These are phyloP conservation scores for Enteromius radiatus DNA, from an alignment of 2,797 vertebrate genomes.

Conservation along the genomic window DNA sequence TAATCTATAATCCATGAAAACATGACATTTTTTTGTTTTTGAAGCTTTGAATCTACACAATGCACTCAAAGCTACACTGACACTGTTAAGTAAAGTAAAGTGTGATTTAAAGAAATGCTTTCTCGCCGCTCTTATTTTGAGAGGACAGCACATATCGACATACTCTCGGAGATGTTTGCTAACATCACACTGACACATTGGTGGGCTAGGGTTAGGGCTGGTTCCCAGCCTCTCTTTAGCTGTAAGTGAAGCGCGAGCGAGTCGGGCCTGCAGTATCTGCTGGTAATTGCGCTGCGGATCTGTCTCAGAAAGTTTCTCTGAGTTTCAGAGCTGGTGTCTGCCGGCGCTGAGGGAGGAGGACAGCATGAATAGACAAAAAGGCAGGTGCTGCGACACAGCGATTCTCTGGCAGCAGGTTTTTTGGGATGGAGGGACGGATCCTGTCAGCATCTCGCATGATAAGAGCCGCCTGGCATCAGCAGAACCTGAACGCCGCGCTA, in stretches of 20 bases:
- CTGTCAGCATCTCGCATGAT: constrained; percentile 59
- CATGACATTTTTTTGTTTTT: background rate
- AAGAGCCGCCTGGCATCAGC: constrained; percentile 61
- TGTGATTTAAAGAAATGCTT: background rate
- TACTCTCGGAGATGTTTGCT: too few relatives aligned
- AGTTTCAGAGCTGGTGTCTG: constrained; percentile 21
- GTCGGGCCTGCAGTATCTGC: background rate
- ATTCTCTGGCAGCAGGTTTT: constrained; percentile 36
- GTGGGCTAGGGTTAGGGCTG: too few relatives aligned
- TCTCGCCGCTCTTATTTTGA: background rate
- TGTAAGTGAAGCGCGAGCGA: background rate
- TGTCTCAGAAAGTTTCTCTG: background rate
- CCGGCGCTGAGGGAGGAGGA: constrained; percentile 19
- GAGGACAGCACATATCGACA: background rate
- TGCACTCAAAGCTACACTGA: background rate
- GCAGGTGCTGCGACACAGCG: constrained; percentile 52
- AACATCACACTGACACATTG: background rate
- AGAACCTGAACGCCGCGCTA: constrained; percentile 56
- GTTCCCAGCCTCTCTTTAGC: background rate
- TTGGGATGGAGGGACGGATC: constrained; percentile 51
- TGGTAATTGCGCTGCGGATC: background rate
- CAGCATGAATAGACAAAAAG: constrained; percentile 47
- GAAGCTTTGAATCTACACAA: background rate
- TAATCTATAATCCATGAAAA: background rate
- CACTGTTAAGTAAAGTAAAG: background rate